Evolutionary conservation across 2,113 vertebrate species (phyloP).

Genomic region (Garra rufa): DNA sequence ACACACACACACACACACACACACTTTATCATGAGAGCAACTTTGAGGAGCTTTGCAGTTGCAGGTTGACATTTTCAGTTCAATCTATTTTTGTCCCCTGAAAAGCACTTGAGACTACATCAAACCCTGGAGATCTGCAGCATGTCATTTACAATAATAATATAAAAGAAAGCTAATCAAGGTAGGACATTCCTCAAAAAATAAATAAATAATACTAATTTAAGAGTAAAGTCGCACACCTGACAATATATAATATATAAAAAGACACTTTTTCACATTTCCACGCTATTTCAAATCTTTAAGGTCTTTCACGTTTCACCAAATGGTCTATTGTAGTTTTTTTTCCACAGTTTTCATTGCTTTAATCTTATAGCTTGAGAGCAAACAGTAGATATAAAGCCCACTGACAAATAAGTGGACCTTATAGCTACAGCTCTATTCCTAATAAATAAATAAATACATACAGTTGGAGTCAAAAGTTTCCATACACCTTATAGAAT

Average conservation of each 20-base stretch:
- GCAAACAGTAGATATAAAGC: no score
- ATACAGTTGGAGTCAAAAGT: no score
- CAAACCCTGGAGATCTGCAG: background rate
- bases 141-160: background rate
- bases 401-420: no score
- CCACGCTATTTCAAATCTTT: background rate
- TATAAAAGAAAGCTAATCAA: background rate
- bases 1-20: no score
- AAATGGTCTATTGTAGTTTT: no score
- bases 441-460: no score
- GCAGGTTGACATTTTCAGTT: constrained; percentile 21
- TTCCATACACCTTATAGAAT: no score
- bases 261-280: no score
- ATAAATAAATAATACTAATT: background rate
- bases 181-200: background rate
- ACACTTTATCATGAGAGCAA: background rate
- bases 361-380: no score
- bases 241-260: background rate
- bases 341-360: no score
- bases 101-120: background rate
- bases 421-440: no score
- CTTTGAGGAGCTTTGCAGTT: background rate
- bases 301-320: background rate
- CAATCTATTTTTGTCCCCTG: background rate
- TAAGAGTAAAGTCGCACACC: background rate